A percentile compares a stretch with the other conserved stretches of the same genome.
These are phyloP conservation scores for Gavialis gangeticus DNA, from an alignment of 2,113 vertebrate genomes.

Conservation along the genomic window DNA sequence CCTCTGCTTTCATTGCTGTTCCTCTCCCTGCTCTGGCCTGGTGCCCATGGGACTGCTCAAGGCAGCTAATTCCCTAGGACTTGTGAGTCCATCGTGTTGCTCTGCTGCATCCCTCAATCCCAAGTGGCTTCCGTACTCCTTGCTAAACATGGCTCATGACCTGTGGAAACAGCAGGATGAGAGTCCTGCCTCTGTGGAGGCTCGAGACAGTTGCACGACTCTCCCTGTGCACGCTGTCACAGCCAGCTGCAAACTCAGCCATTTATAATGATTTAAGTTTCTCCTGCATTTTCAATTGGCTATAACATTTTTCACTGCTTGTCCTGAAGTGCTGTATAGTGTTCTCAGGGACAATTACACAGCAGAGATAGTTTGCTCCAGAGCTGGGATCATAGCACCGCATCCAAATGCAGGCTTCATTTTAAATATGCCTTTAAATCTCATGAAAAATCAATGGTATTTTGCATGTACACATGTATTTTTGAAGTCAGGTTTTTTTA, in stretches of 20 bases:
- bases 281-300: background rate
- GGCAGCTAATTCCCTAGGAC: background rate
- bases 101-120: background rate
- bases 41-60: background rate
- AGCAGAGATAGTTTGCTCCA: background rate
- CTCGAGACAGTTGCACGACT: background rate
- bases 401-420: background rate
- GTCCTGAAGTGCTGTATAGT: fast-evolving
- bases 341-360: background rate
- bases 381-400: background rate
- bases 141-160: background rate
- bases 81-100: fast-evolving
- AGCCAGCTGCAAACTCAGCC: background rate
- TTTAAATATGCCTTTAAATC: background rate
- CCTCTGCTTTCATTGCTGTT: background rate
- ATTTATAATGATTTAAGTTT: background rate
- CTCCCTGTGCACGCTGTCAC: background rate
- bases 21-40: fast-evolving
- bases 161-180: background rate
- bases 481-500: background rate
- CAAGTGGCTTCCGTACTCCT: background rate
- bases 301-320: background rate
- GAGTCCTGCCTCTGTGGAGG: background rate
- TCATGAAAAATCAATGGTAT: background rate
- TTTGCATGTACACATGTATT: background rate